Base-by-base conservation (phyloP, 2,888 invertebrate species). In the Chalcosyrphus nemorum region DNA sequence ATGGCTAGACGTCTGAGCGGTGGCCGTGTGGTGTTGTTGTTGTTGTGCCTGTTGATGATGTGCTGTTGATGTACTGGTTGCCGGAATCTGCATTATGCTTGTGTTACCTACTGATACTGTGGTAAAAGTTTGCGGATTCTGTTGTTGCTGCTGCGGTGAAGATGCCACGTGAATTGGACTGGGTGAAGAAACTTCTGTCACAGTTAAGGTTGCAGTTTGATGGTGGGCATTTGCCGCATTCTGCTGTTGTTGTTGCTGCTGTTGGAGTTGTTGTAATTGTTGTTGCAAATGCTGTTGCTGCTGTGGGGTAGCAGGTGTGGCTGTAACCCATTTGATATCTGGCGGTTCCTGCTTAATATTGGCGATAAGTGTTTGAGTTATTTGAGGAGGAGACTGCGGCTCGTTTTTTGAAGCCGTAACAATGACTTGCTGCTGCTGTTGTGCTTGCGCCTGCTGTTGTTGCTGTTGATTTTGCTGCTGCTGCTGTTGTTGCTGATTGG, bases 281-380 rank as follows among this genome's bases (percentile, higher is more conserved):
- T 90, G 91, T 5, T 89, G 88, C 32, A 90, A 89, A 13, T 91
- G 90, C 15, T 90, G 91, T 65, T 90, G 87, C 66, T 90, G 90
- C 32, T 91, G 90, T 90, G 91, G 81, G 89, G 88, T 86, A 81
- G 88, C 82, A 86, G 90, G 66, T 86, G 88, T 57, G 5, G 88
- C 75, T 50, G 88, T 57, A 65, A 90, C 86, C 87, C 90, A 90
- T 78, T 90, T 90, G 2, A 90, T 90, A 71, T 90, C 90, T 87
- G 91, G 91, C 2, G 90, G 90, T 65, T 90, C 90, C 65, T 90
- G 90, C 11, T 90, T 90, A 43, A 90, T 90, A 57, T 89, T 90
- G 2, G 91, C 89, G 11, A 90, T 89, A 52, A 90, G 86, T 9
- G 88, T 87, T 71, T 88, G 88, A 1, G 87, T 86, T 21, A 88